Evolutionary conservation across 2,888 invertebrate genomes (phyloP), one percentile per base, ranked within the genome.

Genomic region (Aphodius sticticus): DNA sequence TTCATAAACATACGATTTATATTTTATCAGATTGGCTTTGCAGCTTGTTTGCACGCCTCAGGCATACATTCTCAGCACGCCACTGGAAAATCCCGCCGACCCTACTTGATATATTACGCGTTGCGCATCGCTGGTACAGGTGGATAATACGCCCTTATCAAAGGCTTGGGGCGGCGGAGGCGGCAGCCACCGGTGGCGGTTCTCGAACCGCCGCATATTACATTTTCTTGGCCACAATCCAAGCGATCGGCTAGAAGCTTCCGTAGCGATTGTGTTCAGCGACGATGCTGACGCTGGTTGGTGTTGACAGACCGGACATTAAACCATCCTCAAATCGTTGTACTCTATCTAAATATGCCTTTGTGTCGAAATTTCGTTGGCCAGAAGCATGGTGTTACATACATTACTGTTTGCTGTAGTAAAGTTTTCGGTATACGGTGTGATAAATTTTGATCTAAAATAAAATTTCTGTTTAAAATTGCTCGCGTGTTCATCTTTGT

Each of bases 291-390:
- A 53, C 53, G 53, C 53, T 53, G 2, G 12, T 53, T 53, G 53
- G 53, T 53, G 53, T 53, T 53, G 53, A 53, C 53, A 53, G 53
- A 53, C 53, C 53, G 53, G 53, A 53, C 53, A 53, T 53, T 53
- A 53, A 7, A 53, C 53, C 53, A 53, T 53, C 53, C 53, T 53
- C 53, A 12, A 53, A 53, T 53, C 53, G 53, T 53, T 12, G 12
- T 12, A 12, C 12, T 53, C 4, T 53, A 53, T 53, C 53, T 12
- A 53, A 53, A 53, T 53, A 53, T 53, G 53, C 53, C 12, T 53
- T 53, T 53, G 53, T 53, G 12, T 1, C 53, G 53, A 53, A 53
- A 53, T 12, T 53, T 53, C 12, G 53, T 53, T 53, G 9, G 53
- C 53, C 53, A 53, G 9, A 26, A 12, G 53, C 53, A 53, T 9